Evolutionary conservation across 2,797 vertebrate species (phyloP), one percentile per base, ranked within the genome.

Genomic region (Tragopan temminckii): DNA sequence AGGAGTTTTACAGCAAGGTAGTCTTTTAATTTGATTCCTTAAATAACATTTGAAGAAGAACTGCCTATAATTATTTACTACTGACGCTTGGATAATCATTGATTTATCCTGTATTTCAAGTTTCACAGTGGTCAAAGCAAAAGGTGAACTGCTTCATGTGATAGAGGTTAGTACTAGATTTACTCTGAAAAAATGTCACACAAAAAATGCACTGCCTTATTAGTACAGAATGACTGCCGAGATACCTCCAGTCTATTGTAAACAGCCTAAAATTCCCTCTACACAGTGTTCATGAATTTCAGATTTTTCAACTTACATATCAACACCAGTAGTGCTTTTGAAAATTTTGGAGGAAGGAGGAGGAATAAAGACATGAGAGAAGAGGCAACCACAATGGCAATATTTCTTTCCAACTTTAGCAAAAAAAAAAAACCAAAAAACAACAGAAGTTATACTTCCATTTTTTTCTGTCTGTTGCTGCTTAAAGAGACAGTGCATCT

Each of bases 81-180:
- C 27, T 76, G 62, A 84, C 27, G 36, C 36, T 36, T 27, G 31
- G 31, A 23, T 91, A 35, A 80, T 48, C 33, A 84, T 9, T 53
- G 33, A 58, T 67, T 66, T 67, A 79, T 57, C 33, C 40, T 55
- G 3, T 67, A 46, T 69, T 80, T 88, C 43, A 53, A 5, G 8
- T 77, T 77, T 88, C 55, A 62, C 58, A 78, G 21, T 9, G 5
- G 29, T 62, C 43, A 87, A 80, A 94, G 35, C 31, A 94, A 85
- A 78, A 94, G 18, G 31, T 7, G 72, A 72, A 3, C 24, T 61
- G 11, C 66, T 93, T 62, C 7, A 46, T 18, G 17, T 67, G 31
- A 81, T 42, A 6, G 35, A 83, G 67, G 8, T 66, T 43, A 76
- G 21, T 15, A 84, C 48, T 27, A 45, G 24, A 40, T 91, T 78